These are phyloP conservation scores for Nephrotoma guestfalica DNA, from an alignment of 2,888 invertebrate species.

Conservation along the genomic window DNA sequence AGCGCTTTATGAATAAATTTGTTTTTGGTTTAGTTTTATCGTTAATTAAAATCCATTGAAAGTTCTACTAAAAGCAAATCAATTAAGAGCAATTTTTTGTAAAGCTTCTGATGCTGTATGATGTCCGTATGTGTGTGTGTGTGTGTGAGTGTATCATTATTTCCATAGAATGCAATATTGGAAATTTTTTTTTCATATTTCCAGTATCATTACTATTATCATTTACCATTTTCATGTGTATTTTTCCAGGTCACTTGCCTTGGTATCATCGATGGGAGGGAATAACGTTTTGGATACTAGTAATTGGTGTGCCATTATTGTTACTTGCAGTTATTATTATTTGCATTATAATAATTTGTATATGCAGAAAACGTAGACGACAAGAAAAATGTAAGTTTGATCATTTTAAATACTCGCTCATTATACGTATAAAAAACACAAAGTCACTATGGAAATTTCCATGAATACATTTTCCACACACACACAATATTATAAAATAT, in stretches of 20 bases:
- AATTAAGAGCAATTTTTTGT: not conserved
- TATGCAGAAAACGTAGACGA: slow-evolving; percentile 64
- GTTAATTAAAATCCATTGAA: not conserved
- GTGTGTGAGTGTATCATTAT: too few relatives aligned
- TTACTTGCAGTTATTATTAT: slow-evolving; percentile 60
- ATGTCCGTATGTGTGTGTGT: not conserved
- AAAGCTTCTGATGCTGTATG: too few relatives aligned
- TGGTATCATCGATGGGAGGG: slow-evolving; percentile 70
- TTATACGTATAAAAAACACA: not conserved
- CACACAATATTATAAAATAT: not conserved
- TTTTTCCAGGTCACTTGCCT: slow-evolving; percentile 50
- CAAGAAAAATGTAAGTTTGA: slow-evolving; percentile 33
- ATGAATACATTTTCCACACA: not conserved
- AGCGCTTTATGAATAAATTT: not conserved
- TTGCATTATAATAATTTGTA: slow-evolving; percentile 71
- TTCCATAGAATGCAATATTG: not conserved
- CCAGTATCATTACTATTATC: not conserved
- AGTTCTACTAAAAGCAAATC: not conserved
- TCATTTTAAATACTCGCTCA: not conserved
- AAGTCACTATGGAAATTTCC: not conserved
- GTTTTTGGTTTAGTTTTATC: not conserved
- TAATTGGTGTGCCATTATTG: slow-evolving; percentile 51
- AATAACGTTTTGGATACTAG: slow-evolving; percentile 61
- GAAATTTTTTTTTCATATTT: not conserved
- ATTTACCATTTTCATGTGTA: not conserved